Percentiles rank a stretch among this genome's conserved stretches.
Evolutionary conservation across 2,797 vertebrate genomes (phyloP).

Genomic region (Psittacula derbiana): DNA sequence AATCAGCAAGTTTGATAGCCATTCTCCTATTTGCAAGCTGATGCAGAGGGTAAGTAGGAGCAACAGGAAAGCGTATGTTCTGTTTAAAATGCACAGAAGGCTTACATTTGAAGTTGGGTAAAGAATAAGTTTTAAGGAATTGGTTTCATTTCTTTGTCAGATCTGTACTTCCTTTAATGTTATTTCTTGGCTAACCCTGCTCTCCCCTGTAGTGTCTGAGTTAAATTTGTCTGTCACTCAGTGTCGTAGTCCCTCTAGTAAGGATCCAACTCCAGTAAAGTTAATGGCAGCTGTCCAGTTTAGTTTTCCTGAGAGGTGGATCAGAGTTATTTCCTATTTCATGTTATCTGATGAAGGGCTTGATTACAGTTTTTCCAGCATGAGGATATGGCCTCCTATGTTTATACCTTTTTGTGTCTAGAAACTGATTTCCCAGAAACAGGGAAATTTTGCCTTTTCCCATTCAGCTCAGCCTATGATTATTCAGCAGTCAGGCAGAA

Average conservation of each 20-base stretch:
- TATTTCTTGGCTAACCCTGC: neutral
- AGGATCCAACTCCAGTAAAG: neutral
- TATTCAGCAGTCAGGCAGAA: neutral
- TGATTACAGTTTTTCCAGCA: conserved; percentile 10
- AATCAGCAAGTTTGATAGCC: neutral
- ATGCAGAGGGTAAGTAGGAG: neutral
- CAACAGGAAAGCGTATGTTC: neutral
- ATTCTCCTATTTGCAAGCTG: neutral
- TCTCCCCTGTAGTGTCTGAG: neutral
- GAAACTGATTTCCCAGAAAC: conserved; percentile 40
- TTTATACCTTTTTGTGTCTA: neutral
- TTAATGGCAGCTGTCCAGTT: conserved; percentile 19
- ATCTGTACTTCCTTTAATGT: neutral
- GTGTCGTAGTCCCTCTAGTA: neutral
- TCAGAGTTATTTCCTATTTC: conserved; percentile 34
- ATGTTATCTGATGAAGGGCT: conserved; percentile 20
- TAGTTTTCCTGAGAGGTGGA: neutral
- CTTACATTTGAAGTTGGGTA: neutral
- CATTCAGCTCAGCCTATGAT: neutral
- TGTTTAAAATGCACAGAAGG: neutral
- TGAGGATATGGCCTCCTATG: neutral
- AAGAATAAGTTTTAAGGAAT: neutral
- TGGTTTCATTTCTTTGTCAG: neutral
- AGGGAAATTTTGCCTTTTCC: neutral
- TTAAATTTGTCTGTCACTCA: neutral